A percentile compares a stretch with the other conserved stretches of the same genome.
Conservation (phyloP, 2,797 vertebrate species). For the Pangasius krempfi region DNA sequence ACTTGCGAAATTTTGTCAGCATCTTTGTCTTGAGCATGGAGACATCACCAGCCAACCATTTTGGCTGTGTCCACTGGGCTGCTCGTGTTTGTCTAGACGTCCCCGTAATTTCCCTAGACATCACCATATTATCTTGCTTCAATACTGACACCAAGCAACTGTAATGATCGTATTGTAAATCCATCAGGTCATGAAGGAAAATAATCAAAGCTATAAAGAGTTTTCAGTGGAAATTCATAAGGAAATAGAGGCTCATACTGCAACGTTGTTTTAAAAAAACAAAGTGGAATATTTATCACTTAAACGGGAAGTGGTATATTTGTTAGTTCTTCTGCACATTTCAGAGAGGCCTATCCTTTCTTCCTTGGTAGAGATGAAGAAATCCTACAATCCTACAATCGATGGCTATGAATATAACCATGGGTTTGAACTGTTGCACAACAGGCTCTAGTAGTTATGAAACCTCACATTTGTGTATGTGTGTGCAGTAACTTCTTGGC, state of each 20-base stretch:
- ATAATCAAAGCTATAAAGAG: background rate
- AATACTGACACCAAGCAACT: constrained; percentile 15
- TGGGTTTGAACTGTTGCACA: background rate
- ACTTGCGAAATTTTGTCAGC: constrained; percentile 32
- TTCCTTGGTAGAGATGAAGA: no score
- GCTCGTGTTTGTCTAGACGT: constrained; percentile 9
- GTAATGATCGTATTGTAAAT: constrained; percentile 30
- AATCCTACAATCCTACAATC: background rate
- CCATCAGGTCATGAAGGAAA: constrained; percentile 1
- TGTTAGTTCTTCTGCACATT: background rate
- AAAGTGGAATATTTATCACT: background rate
- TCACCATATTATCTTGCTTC: constrained; percentile 19
- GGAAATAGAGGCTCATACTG: background rate
- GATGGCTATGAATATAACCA: background rate
- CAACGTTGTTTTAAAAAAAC: background rate
- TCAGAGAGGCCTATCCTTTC: background rate
- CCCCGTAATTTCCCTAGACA: constrained; percentile 13
- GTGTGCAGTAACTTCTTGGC: background rate
- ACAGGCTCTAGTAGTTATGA: constrained; percentile 32
- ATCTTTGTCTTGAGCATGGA: constrained; percentile 12
- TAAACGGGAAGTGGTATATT: background rate
- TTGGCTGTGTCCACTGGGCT: background rate
- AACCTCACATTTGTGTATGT: constrained; percentile 7
- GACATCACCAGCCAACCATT: constrained; percentile 13
- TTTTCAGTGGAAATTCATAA: background rate